Evolutionary conservation across 2,888 invertebrate species (phyloP).

Genomic region (Trichopoda pennipes): DNA sequence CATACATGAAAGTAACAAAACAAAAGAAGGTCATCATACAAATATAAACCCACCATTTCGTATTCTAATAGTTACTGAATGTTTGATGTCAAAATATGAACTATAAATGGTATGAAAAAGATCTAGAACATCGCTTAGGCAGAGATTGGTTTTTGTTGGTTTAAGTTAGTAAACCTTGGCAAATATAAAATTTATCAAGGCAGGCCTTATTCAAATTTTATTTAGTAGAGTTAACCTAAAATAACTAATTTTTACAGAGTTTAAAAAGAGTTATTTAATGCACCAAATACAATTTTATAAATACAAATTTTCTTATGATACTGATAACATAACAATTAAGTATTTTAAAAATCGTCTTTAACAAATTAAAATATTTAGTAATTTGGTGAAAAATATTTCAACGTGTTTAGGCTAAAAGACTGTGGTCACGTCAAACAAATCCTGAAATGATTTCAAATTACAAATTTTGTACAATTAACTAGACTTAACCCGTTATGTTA

Average conservation of each 20-base stretch:
- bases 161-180: slow-evolving; percentile 33
- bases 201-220: slow-evolving; percentile 36
- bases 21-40: slow-evolving; percentile 62
- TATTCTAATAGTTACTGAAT: slow-evolving; percentile 30
- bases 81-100: slow-evolving; percentile 24
- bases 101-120: slow-evolving; percentile 11
- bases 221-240: slow-evolving; percentile 35
- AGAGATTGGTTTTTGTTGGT: background rate
- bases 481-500: too few species aligned
- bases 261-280: background rate
- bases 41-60: slow-evolving; percentile 52
- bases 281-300: too few species aligned
- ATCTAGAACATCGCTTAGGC: slow-evolving; percentile 55
- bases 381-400: too few species aligned
- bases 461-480: too few species aligned
- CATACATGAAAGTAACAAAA: slow-evolving; percentile 28
- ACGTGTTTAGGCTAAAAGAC: too few species aligned
- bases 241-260: background rate
- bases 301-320: too few species aligned
- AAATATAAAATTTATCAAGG: slow-evolving; percentile 54
- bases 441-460: too few species aligned
- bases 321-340: too few species aligned
- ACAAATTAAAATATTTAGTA: too few species aligned
- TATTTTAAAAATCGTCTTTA: too few species aligned
- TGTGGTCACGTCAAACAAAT: too few species aligned